A percentile compares a stretch with the other conserved stretches of the same genome.
These are phyloP conservation scores for Drosophila mettleri DNA, from an alignment of 2,888 invertebrate genomes.

Conservation along the genomic window DNA sequence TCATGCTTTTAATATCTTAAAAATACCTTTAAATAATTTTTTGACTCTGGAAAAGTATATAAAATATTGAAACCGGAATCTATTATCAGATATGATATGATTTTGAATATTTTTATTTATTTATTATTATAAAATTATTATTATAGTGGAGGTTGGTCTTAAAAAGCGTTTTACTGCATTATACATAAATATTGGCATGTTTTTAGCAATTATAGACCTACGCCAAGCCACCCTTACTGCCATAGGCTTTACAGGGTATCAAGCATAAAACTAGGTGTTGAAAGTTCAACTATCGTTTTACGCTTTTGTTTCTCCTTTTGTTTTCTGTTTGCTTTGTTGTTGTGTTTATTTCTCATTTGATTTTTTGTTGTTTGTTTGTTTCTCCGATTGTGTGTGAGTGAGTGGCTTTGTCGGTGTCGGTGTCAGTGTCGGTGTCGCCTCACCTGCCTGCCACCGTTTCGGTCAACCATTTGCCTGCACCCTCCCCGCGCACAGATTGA, in stretches of 20 bases:
- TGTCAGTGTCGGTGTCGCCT: conserved; percentile 27
- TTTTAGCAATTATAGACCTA: background rate
- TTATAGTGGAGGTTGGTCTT: too few species aligned
- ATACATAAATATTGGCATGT: too few species aligned
- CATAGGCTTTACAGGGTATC: background rate
- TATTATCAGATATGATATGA: too few species aligned
- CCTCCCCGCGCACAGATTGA: conserved; percentile 19
- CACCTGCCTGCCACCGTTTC: background rate
- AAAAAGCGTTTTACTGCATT: too few species aligned
- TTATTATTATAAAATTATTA: too few species aligned
- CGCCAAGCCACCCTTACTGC: background rate
- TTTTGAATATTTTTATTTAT: too few species aligned
- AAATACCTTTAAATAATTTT: too few species aligned
- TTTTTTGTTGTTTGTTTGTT: conserved; percentile 12
- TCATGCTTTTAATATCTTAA: too few species aligned
- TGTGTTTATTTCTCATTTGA: conserved; percentile 6
- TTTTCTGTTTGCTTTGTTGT: conserved; percentile 5
- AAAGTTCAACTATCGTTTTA: conserved; percentile 82
- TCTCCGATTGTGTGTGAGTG: conserved; percentile 24
- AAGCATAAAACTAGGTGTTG: conserved; percentile 68
- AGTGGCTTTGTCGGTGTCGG: conserved; percentile 34
- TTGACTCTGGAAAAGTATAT: too few species aligned
- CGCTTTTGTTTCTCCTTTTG: conserved; percentile 58
- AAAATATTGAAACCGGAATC: too few species aligned
- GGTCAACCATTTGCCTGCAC: conserved; percentile 25